A percentile compares a stretch with the other conserved stretches of the same genome.
Evolutionary conservation across 2,113 vertebrate genomes (phyloP).

Genomic region (Sakesphorus luctuosus): DNA sequence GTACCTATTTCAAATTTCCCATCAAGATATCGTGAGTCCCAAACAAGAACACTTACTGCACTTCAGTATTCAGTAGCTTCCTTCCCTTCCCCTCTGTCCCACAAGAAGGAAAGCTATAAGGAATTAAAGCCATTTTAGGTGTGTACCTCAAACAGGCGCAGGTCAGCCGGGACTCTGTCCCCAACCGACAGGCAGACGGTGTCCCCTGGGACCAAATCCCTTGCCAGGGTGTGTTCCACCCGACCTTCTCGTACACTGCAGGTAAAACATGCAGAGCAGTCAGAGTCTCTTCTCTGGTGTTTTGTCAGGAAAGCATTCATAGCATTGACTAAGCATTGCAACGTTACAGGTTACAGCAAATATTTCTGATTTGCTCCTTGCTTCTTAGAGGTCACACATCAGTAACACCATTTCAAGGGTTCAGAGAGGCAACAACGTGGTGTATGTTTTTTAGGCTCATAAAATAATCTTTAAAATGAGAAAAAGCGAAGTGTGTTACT

Average conservation of each 20-base stretch:
- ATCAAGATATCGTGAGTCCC: not conserved
- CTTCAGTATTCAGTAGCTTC: not conserved
- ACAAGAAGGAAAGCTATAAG: not conserved
- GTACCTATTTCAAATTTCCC: not conserved
- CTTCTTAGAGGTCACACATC: not conserved
- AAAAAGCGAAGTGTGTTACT: not conserved
- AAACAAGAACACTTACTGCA: not conserved
- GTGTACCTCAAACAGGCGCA: conserved; percentile 92
- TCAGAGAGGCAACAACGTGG: not conserved
- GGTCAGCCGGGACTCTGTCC: conserved; percentile 95
- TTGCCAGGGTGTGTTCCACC: conserved; percentile 89
- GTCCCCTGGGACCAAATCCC: conserved; percentile 96
- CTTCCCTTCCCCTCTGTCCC: not conserved
- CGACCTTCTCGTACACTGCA: conserved; percentile 87
- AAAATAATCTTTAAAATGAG: not conserved
- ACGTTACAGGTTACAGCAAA: not conserved
- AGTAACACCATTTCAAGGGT: not conserved
- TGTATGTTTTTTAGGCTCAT: not conserved
- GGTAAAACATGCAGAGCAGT: not conserved
- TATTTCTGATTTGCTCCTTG: not conserved
- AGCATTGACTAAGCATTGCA: fast-evolving
- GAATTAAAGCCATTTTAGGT: not conserved
- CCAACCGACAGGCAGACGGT: conserved; percentile 94
- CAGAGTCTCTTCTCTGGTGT: not conserved
- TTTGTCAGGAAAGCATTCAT: not conserved